Conservation (phyloP, 2,888 invertebrate species). For the Meloe dianella region DNA sequence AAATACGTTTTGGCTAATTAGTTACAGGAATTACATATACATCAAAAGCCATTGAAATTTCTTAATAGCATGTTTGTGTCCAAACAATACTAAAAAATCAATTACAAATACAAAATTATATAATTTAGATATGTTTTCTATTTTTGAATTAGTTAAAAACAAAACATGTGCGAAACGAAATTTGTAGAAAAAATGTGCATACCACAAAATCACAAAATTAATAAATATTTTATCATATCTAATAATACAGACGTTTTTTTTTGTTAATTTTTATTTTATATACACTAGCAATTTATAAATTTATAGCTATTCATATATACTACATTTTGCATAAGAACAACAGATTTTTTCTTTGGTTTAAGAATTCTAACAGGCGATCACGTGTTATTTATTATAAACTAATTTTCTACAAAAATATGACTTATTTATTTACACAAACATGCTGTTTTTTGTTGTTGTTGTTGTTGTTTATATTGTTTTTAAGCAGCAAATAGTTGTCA, state of each 20-base stretch:
- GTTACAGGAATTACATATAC: slow-evolving; percentile 48
- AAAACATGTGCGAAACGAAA: slow-evolving; percentile 13
- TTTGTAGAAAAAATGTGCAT: slow-evolving; percentile 22
- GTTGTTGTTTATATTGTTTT: slow-evolving; percentile 32
- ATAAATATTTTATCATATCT: slow-evolving; percentile 28
- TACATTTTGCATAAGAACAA: slow-evolving; percentile 37
- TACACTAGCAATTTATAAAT: slow-evolving; percentile 42
- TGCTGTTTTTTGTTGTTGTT: slow-evolving; percentile 44
- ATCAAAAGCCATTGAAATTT: slow-evolving; percentile 53
- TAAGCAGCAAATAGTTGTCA: slow-evolving; percentile 37
- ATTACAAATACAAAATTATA: slow-evolving; percentile 30
- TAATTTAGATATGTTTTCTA: slow-evolving; percentile 26
- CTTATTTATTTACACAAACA: slow-evolving; percentile 53
- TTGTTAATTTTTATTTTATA: slow-evolving; percentile 28
- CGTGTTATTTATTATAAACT: slow-evolving; percentile 41
- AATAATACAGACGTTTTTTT: slow-evolving; percentile 16
- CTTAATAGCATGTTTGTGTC: slow-evolving; percentile 55
- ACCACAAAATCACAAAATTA: slow-evolving; percentile 26
- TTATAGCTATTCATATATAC: slow-evolving; percentile 37
- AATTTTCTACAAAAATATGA: slow-evolving; percentile 54
- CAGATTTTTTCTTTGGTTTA: slow-evolving; percentile 50
- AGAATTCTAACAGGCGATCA: slow-evolving; percentile 45
- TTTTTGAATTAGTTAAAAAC: slow-evolving; percentile 14
- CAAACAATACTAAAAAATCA: slow-evolving; percentile 44
- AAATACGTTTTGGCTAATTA: slow-evolving; percentile 37